A percentile compares a stretch with the other conserved stretches of the same genome.
phyloP scores from a whole-genome alignment of 2,797 vertebrate species.

The Pangasius macronema region DNA sequence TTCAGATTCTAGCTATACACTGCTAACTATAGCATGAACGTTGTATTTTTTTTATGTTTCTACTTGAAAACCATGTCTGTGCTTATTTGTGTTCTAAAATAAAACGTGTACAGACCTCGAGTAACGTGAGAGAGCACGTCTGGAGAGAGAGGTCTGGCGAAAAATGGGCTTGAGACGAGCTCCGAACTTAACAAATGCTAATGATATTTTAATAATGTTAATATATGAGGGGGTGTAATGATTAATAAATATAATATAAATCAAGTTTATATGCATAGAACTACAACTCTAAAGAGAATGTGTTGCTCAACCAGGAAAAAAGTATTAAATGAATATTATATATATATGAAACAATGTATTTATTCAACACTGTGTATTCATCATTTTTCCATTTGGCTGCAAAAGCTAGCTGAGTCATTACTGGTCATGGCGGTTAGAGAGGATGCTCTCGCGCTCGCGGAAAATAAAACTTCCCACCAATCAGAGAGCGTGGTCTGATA shows the following conservation, averaged over 20 bases:
- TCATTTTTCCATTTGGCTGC: neutral
- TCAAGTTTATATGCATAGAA: neutral
- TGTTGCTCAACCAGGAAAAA: neutral
- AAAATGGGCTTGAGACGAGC: neutral
- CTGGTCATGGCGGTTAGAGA: no score
- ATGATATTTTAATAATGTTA: neutral
- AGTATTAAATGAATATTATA: neutral
- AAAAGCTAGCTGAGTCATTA: conserved; percentile 9
- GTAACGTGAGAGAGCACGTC: no score
- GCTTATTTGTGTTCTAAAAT: no score
- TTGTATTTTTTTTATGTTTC: neutral
- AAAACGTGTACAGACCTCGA: no score
- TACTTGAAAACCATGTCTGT: neutral
- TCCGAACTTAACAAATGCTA: neutral
- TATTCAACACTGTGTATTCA: neutral
- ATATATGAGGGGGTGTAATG: neutral
- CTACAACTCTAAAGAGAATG: neutral
- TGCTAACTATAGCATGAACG: neutral
- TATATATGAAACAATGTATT: neutral
- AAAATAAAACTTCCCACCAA: neutral
- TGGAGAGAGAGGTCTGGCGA: neutral
- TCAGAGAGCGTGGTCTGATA: neutral
- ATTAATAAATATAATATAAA: neutral
- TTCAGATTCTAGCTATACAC: no score
- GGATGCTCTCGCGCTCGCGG: neutral